Evolutionary conservation across 2,888 invertebrate genomes (phyloP).

Genomic region (Coecobrya sp.): DNA sequence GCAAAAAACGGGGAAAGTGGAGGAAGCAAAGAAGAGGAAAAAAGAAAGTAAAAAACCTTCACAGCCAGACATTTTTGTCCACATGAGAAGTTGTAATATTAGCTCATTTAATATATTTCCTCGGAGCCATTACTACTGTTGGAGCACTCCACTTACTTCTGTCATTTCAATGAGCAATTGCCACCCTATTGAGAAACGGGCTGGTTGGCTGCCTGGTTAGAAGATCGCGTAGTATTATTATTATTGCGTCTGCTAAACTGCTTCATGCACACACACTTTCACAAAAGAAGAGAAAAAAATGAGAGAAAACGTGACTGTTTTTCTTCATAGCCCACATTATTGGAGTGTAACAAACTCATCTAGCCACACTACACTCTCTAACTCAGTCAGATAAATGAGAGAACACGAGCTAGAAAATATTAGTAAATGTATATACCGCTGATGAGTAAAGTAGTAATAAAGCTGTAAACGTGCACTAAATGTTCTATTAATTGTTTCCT

Average conservation of each 20-base stretch:
- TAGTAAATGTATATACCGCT: constrained; percentile 5
- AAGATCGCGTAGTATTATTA: constrained; percentile 34
- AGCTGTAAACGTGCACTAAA: neutral
- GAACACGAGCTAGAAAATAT: constrained; percentile 5
- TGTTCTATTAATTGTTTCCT: constrained; percentile 35
- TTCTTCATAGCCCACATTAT: constrained; percentile 48
- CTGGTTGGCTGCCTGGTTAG: neutral
- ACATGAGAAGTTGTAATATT: constrained; percentile 69
- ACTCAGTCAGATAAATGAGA: constrained; percentile 9
- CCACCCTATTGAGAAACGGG: constrained; percentile 69
- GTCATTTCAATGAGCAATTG: constrained; percentile 72
- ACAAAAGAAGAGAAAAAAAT: constrained; percentile 48
- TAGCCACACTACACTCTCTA: neutral
- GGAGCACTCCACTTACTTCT: constrained; percentile 51
- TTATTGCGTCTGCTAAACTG: constrained; percentile 24
- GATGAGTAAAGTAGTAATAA: neutral
- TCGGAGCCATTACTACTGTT: constrained; percentile 59
- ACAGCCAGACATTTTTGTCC: constrained; percentile 70
- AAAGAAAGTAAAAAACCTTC: constrained; percentile 49
- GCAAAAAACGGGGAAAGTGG: neutral
- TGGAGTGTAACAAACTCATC: constrained; percentile 51
- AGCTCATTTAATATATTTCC: constrained; percentile 75
- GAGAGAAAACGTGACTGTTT: constrained; percentile 62
- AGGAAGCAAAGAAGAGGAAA: neutral
- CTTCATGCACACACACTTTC: constrained; percentile 50